Conservation (phyloP, 2,797 vertebrate genomes). For the Salmo trutta region DNA sequence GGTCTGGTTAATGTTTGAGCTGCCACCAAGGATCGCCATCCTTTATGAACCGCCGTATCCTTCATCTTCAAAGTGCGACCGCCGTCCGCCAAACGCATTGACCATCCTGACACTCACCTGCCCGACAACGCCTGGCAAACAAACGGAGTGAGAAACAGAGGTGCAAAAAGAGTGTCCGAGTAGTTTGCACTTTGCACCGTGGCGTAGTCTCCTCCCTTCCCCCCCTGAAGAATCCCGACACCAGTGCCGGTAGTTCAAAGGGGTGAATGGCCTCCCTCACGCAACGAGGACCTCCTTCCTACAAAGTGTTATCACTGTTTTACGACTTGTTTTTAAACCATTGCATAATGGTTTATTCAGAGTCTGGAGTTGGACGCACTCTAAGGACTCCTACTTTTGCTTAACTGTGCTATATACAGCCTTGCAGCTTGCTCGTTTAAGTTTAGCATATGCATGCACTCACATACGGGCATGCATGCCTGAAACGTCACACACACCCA, state of each 20-base stretch:
- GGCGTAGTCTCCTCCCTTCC: background rate
- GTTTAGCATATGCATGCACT: too few relatives aligned
- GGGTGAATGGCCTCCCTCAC: slow-evolving; percentile 58
- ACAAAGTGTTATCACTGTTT: slow-evolving; percentile 68
- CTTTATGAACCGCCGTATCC: slow-evolving; percentile 31
- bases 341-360: slow-evolving; percentile 41
- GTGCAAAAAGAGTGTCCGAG: slow-evolving; percentile 71
- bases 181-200: slow-evolving; percentile 66
- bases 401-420: too few relatives aligned
- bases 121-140: slow-evolving; percentile 65
- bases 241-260: slow-evolving; percentile 55
- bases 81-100: background rate
- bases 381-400: too few relatives aligned
- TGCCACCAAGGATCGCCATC: slow-evolving; percentile 67
- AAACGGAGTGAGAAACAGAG: slow-evolving; percentile 62
- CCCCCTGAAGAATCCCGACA: slow-evolving; percentile 14
- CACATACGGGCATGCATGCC: too few relatives aligned
- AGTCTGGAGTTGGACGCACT: background rate
- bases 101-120: background rate
- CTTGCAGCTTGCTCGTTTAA: too few relatives aligned
- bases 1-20: slow-evolving; percentile 85
- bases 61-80: slow-evolving; percentile 81
- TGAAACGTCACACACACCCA: too few relatives aligned
- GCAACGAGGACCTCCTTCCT: slow-evolving; percentile 48
- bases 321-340: slow-evolving; percentile 67